These are phyloP conservation scores for Apodemia mormo DNA, from an alignment of 2,888 invertebrate species.

Conservation along the genomic window DNA sequence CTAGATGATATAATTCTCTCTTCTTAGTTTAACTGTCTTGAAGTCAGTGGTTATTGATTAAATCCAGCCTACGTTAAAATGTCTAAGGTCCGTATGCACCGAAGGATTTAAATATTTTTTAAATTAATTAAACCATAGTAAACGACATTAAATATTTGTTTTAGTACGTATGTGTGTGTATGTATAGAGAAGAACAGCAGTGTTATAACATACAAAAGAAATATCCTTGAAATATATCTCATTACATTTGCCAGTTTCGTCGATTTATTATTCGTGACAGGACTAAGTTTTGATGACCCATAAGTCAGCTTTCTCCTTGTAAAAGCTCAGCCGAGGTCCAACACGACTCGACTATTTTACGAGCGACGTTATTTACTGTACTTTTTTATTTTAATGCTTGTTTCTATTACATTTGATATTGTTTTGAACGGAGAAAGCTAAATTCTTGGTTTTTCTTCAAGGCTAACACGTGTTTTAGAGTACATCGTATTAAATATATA, in stretches of 20 bases:
- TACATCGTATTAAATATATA: neutral
- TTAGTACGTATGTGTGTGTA: no score
- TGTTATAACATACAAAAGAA: neutral
- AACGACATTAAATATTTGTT: no score
- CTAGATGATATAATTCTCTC: no score
- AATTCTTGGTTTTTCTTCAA: neutral
- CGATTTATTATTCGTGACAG: constrained; percentile 11
- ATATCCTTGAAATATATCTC: neutral
- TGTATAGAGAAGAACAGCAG: no score
- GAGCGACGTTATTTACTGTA: neutral
- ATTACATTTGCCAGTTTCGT: neutral
- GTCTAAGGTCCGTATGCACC: no score
- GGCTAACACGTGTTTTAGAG: neutral
- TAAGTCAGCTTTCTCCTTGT: constrained; percentile 14
- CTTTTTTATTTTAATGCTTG: constrained; percentile 12
- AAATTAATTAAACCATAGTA: no score
- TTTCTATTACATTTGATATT: constrained; percentile 10
- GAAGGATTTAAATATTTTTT: no score
- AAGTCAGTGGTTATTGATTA: no score
- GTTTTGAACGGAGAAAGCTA: constrained; percentile 17
- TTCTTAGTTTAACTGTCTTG: no score
- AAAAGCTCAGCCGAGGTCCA: constrained; percentile 12
- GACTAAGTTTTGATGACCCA: constrained; percentile 15
- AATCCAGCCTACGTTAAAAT: no score
- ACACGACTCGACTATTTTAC: constrained; percentile 13